phyloP scores from a whole-genome alignment of 2,113 vertebrate species.

The Mohoua ochrocephala region DNA sequence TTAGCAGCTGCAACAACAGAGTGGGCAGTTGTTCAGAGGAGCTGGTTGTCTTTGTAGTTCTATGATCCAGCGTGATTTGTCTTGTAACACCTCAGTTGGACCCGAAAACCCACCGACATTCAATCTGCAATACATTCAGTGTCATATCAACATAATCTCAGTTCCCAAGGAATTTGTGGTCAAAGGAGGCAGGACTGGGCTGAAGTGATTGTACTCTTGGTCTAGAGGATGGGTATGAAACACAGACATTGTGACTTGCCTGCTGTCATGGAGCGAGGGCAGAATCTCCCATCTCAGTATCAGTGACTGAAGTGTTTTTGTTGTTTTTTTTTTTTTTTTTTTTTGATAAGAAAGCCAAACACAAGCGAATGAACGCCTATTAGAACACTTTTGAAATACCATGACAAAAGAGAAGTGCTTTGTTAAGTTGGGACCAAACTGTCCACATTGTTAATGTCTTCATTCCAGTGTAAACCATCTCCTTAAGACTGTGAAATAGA shows the following conservation, averaged over 20 bases:
- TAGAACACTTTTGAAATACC: neutral
- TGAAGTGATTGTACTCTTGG: neutral
- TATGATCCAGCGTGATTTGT: neutral
- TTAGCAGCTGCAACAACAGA: neutral
- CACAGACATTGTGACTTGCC: accelerated
- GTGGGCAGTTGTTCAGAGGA: neutral
- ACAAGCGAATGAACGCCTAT: accelerated
- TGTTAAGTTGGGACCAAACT: neutral
- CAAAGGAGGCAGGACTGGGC: neutral
- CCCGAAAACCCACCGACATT: neutral
- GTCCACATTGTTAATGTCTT: neutral
- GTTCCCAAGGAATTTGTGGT: neutral
- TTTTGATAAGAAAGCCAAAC: neutral
- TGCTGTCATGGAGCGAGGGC: neutral
- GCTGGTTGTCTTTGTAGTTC: neutral
- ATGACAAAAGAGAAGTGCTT: neutral
- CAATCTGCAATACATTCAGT: neutral
- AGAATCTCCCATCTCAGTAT: neutral
- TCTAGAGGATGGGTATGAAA: no score
- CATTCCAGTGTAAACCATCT: neutral
- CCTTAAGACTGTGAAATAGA: neutral
- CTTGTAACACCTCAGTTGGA: neutral
- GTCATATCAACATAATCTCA: neutral
- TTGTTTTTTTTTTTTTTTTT: neutral
- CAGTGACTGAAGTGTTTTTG: neutral